Percentiles rank a stretch among this genome's conserved stretches.
Conservation (phyloP, 2,113 vertebrate species). For the Chrysochloris asiatica region DNA sequence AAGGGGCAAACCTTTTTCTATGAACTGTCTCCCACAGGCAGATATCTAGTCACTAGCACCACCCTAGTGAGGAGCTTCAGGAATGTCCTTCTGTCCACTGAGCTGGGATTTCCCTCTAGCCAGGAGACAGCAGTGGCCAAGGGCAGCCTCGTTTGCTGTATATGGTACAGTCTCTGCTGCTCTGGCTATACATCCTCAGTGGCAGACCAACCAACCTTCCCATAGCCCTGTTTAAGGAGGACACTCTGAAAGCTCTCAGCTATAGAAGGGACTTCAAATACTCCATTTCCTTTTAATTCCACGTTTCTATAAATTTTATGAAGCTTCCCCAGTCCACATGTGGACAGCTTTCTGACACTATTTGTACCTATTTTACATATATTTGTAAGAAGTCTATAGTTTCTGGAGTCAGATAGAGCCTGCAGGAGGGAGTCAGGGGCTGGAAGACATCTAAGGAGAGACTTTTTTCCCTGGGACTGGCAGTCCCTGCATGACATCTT, state of each 20-base stretch:
- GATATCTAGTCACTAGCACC: fast-evolving
- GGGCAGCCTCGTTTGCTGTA: background rate
- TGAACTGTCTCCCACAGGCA: background rate
- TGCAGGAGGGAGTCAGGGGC: background rate
- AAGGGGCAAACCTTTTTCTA: background rate
- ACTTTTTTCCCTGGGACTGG: background rate
- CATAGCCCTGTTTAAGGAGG: background rate
- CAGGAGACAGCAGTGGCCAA: background rate
- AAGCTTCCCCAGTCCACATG: too few relatives aligned
- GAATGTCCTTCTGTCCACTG: background rate
- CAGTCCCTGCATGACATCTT: background rate
- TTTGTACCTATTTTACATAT: background rate
- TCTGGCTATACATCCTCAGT: background rate
- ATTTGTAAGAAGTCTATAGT: background rate
- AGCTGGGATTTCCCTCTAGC: background rate
- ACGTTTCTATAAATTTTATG: too few relatives aligned
- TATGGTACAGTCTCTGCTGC: background rate
- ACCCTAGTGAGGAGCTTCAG: background rate
- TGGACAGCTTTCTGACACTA: background rate
- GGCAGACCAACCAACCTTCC: too few relatives aligned
- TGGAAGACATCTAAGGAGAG: background rate
- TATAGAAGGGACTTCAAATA: background rate
- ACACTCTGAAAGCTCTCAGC: background rate
- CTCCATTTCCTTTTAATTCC: too few relatives aligned
- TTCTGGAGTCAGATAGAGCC: background rate